Base-by-base conservation (phyloP, 2,113 vertebrate genomes). In the Mus spicilegus region DNA sequence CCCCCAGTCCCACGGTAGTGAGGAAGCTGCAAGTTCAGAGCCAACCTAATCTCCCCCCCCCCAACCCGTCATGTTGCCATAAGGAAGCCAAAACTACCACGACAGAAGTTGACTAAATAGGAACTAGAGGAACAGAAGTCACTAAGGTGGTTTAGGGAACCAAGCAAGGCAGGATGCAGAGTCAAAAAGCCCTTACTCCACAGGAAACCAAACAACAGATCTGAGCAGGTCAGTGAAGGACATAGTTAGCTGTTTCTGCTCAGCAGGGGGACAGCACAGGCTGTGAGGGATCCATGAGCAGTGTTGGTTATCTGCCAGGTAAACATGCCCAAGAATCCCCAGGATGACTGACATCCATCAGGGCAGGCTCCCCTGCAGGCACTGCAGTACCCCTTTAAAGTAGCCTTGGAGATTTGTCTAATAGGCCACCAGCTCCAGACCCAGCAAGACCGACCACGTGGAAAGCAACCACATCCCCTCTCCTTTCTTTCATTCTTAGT, bases 141-240 rank as follows among this genome's bases (percentile, higher is more conserved):
- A 90, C 91, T 36, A 14, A 92, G 85, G 95, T 81, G 78, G 75
- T 92, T 54, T 73, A 42, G 65, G 95, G 84, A 33, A 7, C 73
- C 9, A 17, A 77, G 78, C 2, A 39, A 94, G 90, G 91, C 75
- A 88, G 91, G 96, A 88, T 67, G 65, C 63, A 87, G 75, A n/a
- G n/a, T 17, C 65, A 46, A 92, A 87, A 91, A 76, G 76, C 13
- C 61, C 73, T 54, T 89, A 93, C 80, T 93, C 94, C 78, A 67
- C 93, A 94, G 96, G 96, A 98, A 97, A 92, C 56, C 77, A 75
- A 97, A 95, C 77, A 95, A 75, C 78, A 61, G 78, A 42, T 42
- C 51, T 26, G 58, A 51, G 73, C 72, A 42, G 84, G 94, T 95
- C 96, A 95, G 58, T 56, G 65, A 42, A 96, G 95, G 97, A 93